Conservation (phyloP, 53 echinoderm and acorn worm genomes). For the Zoroaster sp. region DNA sequence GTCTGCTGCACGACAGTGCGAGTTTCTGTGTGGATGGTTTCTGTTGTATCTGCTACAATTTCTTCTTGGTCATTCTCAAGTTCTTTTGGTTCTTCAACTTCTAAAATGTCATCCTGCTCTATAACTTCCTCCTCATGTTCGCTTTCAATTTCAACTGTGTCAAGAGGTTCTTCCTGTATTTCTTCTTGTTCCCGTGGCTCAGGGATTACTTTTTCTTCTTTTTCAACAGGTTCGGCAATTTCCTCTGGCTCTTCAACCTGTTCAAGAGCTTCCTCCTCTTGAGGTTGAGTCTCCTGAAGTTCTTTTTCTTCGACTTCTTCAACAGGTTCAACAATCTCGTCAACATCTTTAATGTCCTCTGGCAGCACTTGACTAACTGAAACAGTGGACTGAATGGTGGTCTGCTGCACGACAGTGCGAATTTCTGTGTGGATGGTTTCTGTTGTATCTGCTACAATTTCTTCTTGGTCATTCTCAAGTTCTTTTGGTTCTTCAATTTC, state of each 20-base stretch:
- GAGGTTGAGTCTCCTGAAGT: constrained; percentile 56
- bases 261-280: no score
- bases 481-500: not conserved
- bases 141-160: constrained; percentile 2
- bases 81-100: not conserved
- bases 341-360: no score
- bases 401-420: constrained; percentile 52
- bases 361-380: no score
- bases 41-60: not conserved
- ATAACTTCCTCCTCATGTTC: not conserved
- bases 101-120: constrained; percentile 16
- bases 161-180: not conserved
- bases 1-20: no score
- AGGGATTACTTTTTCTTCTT: no score
- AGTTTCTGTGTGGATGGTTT: not conserved
- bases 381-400: constrained; percentile 29
- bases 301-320: no score
- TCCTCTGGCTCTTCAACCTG: no score
- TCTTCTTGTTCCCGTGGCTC: no score
- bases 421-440: not conserved
- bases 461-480: not conserved
- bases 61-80: not conserved
- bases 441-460: not conserved
- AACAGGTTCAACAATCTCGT: no score
- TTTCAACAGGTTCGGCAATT: no score